Conservation (phyloP, 2,113 vertebrate species). For the Tupaia chinensis region DNA sequence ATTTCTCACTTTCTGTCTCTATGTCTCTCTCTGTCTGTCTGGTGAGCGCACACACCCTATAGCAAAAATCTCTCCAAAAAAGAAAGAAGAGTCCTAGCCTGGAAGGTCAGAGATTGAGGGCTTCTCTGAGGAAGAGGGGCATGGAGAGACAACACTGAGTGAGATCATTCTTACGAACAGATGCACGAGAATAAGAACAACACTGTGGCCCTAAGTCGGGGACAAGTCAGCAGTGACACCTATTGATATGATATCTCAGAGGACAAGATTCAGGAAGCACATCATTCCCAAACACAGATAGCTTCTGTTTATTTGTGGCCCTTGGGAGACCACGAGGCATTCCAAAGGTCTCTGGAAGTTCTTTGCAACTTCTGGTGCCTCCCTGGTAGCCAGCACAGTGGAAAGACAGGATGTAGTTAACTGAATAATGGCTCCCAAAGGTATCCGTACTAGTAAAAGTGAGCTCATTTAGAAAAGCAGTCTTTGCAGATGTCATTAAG, state of each 20-base stretch:
- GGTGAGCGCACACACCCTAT: no score
- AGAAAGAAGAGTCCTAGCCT: no score
- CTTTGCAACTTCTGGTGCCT: neutral
- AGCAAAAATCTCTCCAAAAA: no score
- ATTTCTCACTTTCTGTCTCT: no score
- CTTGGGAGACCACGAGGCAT: neutral
- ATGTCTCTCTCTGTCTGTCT: no score
- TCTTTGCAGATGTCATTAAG: neutral
- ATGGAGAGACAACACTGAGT: neutral
- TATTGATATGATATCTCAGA: neutral
- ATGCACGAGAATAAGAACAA: neutral
- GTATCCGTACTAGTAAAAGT: neutral
- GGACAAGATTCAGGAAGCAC: neutral
- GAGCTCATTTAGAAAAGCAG: neutral
- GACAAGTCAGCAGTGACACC: neutral
- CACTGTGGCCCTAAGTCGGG: neutral
- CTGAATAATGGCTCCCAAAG: neutral
- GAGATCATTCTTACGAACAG: neutral
- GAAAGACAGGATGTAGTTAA: neutral
- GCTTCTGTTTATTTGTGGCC: neutral
- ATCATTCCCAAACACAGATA: neutral
- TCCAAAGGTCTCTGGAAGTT: neutral
- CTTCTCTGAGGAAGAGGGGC: neutral
- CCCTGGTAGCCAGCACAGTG: no score
- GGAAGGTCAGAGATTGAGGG: neutral